These are phyloP conservation scores for Chlorocebus sabaeus DNA, from an alignment of 2,113 vertebrate species.

Conservation along the genomic window DNA sequence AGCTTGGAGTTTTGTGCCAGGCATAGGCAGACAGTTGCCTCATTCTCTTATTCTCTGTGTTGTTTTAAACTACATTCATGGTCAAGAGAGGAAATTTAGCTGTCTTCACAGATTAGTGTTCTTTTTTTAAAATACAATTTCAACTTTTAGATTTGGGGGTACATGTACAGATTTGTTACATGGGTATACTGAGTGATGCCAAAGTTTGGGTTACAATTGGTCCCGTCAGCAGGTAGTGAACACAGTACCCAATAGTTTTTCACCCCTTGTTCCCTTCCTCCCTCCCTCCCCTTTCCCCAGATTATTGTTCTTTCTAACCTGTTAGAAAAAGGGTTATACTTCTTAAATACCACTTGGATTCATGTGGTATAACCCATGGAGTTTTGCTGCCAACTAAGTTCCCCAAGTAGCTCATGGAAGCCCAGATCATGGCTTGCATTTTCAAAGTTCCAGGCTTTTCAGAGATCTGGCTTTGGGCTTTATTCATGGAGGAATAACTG, in stretches of 20 bases:
- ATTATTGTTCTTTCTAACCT: not conserved
- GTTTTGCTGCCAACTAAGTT: not conserved
- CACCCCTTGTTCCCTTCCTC: no score
- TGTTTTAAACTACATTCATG: not conserved
- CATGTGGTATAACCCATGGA: not conserved
- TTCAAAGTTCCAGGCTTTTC: not conserved
- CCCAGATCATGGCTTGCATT: not conserved
- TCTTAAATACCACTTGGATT: not conserved
- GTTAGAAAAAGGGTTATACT: no score
- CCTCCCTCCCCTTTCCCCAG: not conserved
- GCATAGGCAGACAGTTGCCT: not conserved
- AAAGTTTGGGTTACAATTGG: no score
- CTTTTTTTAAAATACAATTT: not conserved
- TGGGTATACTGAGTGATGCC: no score
- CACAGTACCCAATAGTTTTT: no score
- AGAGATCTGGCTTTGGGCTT: not conserved
- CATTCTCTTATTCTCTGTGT: not conserved
- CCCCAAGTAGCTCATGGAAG: not conserved
- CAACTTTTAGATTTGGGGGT: no score
- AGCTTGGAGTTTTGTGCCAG: not conserved
- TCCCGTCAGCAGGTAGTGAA: no score
- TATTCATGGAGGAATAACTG: not conserved
- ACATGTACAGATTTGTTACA: no score
- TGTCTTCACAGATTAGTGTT: not conserved
- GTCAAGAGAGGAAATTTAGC: not conserved